Base-by-base conservation (phyloP, 2,113 vertebrate species). In the Mastomys natalensis region DNA sequence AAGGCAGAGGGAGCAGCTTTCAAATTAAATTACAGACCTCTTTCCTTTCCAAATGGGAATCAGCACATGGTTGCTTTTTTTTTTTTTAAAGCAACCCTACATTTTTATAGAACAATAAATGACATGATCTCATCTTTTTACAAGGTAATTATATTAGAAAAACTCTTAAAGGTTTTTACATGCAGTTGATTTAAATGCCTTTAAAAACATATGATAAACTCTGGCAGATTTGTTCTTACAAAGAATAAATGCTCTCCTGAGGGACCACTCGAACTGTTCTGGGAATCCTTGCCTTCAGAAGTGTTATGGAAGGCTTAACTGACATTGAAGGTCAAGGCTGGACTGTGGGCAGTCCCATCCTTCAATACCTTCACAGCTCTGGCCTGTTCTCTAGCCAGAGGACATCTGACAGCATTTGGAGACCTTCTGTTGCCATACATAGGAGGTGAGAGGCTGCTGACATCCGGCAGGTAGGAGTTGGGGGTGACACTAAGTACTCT, bases 71-170 rank as follows among this genome's bases (percentile, higher is more conserved):
- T 55, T 78, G 37, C 87, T 58, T 68, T 51, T 66, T 55, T 55
- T 55, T 62, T 81, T 34, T 82, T 34, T 17, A 24, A 95, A 95
- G 51, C 13, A 97, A 68, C 31, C 53, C 45, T 95, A 78, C 73
- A 94, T 90, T 97, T 97, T 96, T 91, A 97, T 87, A 96, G 95
- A 97, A 97, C 66, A 98, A 95, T 97, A 97, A 97, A 95, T 97
- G 77, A 95, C 73, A 97, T 87, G 78, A 90, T 97, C 81, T 96
- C 88, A 96, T 97, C 90, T 95, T 97, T 98, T 95, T 97, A 96
- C 48, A 74, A 95, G 94, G 45, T 91, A 93, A 97, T 97, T 93
- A 89, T 85, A 78, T 96, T 95, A 96, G 93, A 95, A 96, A 97
- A 97, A 91, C 82, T 86, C 95, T 97, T 96, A 96, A 94, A 92